Percentiles rank a stretch among this genome's conserved stretches.
Conservation (phyloP, 2,797 vertebrate species). For the Potorous gilbertii region DNA sequence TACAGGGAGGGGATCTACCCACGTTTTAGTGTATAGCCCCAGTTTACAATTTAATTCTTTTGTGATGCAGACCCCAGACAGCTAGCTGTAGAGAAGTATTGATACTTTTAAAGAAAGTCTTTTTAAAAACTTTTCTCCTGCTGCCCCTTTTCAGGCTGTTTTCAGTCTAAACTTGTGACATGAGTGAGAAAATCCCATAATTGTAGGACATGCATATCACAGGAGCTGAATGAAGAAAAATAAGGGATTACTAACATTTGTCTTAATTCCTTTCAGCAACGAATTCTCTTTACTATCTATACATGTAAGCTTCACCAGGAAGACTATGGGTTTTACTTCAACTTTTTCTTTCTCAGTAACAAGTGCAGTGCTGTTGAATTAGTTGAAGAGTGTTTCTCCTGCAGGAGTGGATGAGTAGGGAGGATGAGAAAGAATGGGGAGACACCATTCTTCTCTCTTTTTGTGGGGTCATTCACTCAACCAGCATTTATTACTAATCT, state of each 20-base stretch:
- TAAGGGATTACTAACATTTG: not conserved
- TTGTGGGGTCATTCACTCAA: not conserved
- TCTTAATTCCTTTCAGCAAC: not conserved
- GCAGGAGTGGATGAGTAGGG: not conserved
- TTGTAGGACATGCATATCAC: not conserved
- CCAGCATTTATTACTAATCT: not conserved
- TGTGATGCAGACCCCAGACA: not conserved
- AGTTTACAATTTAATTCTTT: not conserved
- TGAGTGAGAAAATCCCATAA: not conserved
- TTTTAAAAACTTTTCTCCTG: not conserved
- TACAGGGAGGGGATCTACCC: not conserved
- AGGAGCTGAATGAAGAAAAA: not conserved
- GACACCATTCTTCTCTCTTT: not conserved
- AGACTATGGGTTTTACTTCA: not conserved
- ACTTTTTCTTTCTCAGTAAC: not conserved
- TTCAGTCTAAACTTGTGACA: not conserved
- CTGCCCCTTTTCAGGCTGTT: not conserved
- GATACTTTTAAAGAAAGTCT: not conserved
- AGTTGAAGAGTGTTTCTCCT: not conserved
- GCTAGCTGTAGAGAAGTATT: not conserved
- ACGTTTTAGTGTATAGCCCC: not conserved
- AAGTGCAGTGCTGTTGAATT: not conserved
- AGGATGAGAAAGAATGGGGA: no score
- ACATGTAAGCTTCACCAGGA: not conserved
- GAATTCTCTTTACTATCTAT: not conserved